Base-by-base conservation (phyloP, 2,888 invertebrate species). In the Drosophila mimica region DNA sequence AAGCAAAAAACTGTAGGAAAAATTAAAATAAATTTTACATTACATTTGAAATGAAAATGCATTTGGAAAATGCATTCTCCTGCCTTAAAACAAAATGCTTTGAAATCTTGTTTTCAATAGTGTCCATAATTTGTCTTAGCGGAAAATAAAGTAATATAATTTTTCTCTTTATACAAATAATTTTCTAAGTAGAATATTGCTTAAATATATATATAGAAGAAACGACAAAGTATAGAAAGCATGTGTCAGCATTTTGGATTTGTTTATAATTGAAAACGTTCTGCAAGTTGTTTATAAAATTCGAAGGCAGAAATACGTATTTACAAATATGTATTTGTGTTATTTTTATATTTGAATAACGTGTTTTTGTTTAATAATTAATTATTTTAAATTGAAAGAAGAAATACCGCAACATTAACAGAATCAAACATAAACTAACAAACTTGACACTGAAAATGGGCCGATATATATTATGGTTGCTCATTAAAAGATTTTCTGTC, bases 381-480 rank as follows among this genome's bases (percentile, higher is more conserved):
- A 58, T 17, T 60, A 52, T 46, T 20, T 38, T 15, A 28, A 54
- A 58, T 59, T 52, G 4, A 51, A 48, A 33, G 30, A 49, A 52
- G 43, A 62, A 52, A 53, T 7, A 11, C 8, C n/a, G 31, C 46
- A 61, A 38, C 33, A 57, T 53, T 64, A 61, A 58, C 49, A 43
- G 74, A 75, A 74, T 70, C 70, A 82, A 65, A 64, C 76, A 86
- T 78, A 85, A 85, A 83, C 67, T 78, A 81, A 58, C 56, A 74
- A 83, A 76, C 70, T 75, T 85, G 85, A 85, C 85, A 85, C 68
- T 86, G 87, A 85, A 84, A 88, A 73, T 79, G 63, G 60, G 33
- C 57, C 65, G 36, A 74, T 62, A 85, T 81, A 70, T 82, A 65
- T 75, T 74, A 48, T 54, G 67, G 66, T 75, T 66, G 76, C 63